Evolutionary conservation across 2,888 invertebrate species (phyloP).

Genomic region (Palloptera scutellata): DNA sequence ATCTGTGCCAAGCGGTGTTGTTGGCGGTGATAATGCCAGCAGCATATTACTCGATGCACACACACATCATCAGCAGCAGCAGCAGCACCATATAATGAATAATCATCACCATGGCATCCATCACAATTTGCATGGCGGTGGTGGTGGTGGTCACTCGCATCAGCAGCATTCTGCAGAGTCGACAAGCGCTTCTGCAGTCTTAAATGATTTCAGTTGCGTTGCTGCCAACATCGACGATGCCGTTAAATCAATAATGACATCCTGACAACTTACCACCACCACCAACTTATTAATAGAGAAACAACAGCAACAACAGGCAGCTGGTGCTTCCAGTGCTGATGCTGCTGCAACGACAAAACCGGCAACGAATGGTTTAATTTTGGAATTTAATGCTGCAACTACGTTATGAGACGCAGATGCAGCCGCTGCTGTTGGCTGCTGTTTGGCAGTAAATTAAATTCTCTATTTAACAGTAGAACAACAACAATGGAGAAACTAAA

Average conservation of each 20-base stretch:
- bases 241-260: conserved; percentile 67
- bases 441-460: conserved; percentile 29
- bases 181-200: conserved; percentile 43
- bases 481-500: conserved; percentile 12
- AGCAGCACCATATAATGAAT: conserved; percentile 41
- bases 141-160: conserved; percentile 29
- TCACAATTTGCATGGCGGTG: conserved; percentile 28
- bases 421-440: background rate
- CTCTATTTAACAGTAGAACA: conserved; percentile 29
- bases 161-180: conserved; percentile 41
- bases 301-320: conserved; percentile 23
- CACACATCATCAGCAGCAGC: conserved; percentile 45
- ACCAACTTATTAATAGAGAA: conserved; percentile 19
- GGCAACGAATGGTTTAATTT: conserved; percentile 48
- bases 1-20: conserved; percentile 30
- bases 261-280: conserved; percentile 59
- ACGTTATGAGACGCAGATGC: conserved; percentile 46
- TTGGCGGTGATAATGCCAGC: conserved; percentile 49
- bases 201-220: conserved; percentile 65
- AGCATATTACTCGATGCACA: conserved; percentile 49
- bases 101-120: conserved; percentile 35
- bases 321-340: conserved; percentile 33
- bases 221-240: conserved; percentile 65
- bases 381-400: conserved; percentile 56
- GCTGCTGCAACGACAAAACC: conserved; percentile 33